These are phyloP conservation scores for Papilio dardanus DNA, from an alignment of 1,140 invertebrate genomes.

Conservation along the genomic window DNA sequence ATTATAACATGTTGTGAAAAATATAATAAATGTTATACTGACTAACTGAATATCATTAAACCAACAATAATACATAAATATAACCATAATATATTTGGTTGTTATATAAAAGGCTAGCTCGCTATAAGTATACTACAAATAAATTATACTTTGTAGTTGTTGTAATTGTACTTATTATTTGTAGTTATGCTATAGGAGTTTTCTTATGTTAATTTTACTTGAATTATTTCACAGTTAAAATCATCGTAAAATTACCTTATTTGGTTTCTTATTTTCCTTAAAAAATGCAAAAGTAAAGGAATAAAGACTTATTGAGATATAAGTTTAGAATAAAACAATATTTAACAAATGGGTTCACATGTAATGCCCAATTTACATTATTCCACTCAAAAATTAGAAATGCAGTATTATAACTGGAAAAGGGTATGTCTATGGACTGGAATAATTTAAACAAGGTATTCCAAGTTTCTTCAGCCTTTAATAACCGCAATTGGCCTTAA, in stretches of 20 bases:
- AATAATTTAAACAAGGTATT: neutral
- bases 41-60: slow-evolving; percentile 4
- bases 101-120: neutral
- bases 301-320: neutral
- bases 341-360: neutral
- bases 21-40: slow-evolving; percentile 40
- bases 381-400: too few relatives aligned
- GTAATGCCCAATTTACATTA: too few relatives aligned
- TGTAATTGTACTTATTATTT: too few relatives aligned
- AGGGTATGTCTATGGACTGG: too few relatives aligned
- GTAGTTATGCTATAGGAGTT: neutral
- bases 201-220: neutral
- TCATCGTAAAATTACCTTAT: neutral
- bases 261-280: neutral
- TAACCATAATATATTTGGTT: too few relatives aligned
- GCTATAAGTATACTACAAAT: neutral
- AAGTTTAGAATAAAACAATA: neutral
- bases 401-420: too few relatives aligned
- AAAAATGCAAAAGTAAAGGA: neutral
- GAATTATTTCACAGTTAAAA: neutral
- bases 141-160: too few relatives aligned
- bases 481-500: slow-evolving; percentile 99
- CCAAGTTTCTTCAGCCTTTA: slow-evolving; percentile 91
- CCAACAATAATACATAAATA: too few relatives aligned
- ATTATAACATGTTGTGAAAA: slow-evolving; percentile 42